Base-by-base conservation (phyloP, 2,888 invertebrate species). In the Calephelis perditalis region DNA sequence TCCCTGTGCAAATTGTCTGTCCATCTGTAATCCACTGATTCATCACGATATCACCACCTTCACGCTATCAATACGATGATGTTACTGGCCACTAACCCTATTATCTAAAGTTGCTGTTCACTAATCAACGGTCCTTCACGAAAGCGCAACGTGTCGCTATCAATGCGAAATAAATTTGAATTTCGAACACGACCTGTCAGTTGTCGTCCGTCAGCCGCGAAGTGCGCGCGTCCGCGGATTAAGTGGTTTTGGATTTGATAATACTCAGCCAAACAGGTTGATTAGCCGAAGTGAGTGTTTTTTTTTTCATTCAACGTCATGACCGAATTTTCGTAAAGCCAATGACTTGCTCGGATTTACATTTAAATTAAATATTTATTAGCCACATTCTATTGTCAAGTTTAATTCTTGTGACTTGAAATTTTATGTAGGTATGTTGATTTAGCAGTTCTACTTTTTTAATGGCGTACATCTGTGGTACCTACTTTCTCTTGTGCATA, bases 151-250 rank as follows among this genome's bases (percentile, higher is more conserved):
- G 49, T 49, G 49, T 49, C 15, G 49, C 26, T 49, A 5, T 9
- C 9, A 49, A 26, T 49, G 49, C 49, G 49, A 49, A 49, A 26
- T 49, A 15, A 49, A 49, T 49, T 49, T 49, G 49, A 49, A 49
- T 49, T 49, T 49, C 49, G 49, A 49, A 49, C 49, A 26, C 49
- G 26, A n/a, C 15, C 49, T 49, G 49, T 49, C 49, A 49, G 49
- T 49, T 26, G 49, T 26, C 49, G 26, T 49, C 26, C 49, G 26
- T 26, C 15, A 15, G 9, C 26, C 49, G 49, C 49, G 15, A 49
- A 26, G 49, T 49, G 49, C 26, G 49, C 49, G 49, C 49, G 49
- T 49, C 9, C 49, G 49, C 15, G 49, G 15, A 10, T 49, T 49
- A 26, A 15, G 49, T 49, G 49, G 26, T 15, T 15, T 15, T 26